Conservation (phyloP, 2,113 vertebrate species). For the Aegithalos caudatus region DNA sequence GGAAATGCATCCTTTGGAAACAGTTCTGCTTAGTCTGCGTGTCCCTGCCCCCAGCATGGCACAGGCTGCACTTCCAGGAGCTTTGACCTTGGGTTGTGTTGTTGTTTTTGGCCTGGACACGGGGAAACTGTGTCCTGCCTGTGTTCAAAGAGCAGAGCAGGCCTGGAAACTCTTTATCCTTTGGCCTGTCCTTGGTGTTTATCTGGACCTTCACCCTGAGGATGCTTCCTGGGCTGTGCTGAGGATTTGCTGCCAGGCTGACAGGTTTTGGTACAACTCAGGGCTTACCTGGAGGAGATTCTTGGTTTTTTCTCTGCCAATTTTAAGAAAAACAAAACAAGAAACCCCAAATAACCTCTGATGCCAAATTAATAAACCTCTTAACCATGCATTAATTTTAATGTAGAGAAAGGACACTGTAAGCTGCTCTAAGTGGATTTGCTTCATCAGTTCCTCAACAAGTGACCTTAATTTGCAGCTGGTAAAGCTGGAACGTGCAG, state of each 20-base stretch:
- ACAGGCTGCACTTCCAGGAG: fast-evolving
- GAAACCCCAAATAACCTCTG: not conserved
- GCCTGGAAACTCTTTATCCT: not conserved
- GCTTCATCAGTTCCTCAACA: fast-evolving
- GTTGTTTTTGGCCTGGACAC: not conserved
- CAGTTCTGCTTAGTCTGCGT: not conserved
- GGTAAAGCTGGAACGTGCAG: fast-evolving
- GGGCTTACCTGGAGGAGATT: not conserved
- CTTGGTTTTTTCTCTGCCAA: not conserved
- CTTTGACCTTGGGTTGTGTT: not conserved
- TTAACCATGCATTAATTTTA: not conserved
- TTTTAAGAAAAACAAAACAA: not conserved
- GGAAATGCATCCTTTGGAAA: not conserved
- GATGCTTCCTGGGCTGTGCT: not conserved
- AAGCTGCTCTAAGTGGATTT: not conserved
- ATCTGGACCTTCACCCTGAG: not conserved
- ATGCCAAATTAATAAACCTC: not conserved
- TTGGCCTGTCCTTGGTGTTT: not conserved
- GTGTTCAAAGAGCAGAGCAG: not conserved
- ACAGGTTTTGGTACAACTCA: not conserved
- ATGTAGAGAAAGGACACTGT: fast-evolving
- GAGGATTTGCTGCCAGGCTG: not conserved
- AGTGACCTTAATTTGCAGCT: not conserved
- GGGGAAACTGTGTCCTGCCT: not conserved
- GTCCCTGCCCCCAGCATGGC: fast-evolving